phyloP scores from a whole-genome alignment of 2,113 vertebrate species.

The Nothoprocta perdicaria region DNA sequence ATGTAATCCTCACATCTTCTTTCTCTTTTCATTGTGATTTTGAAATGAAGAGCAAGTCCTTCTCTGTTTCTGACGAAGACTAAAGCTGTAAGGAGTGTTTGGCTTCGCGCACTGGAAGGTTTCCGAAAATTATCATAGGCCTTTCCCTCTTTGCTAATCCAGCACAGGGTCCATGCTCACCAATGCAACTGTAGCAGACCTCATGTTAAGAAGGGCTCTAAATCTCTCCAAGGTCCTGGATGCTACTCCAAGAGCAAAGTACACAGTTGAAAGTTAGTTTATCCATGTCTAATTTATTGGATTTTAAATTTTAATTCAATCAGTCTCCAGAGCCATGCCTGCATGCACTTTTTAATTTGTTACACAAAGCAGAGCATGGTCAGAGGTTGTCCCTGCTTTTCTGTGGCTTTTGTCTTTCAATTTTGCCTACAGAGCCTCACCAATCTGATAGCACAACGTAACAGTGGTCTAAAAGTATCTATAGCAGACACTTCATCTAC shows the following conservation, averaged over 20 bases:
- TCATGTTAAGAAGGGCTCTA: not conserved
- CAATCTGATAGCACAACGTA: not conserved
- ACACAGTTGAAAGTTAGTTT: not conserved
- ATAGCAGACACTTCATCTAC: not conserved
- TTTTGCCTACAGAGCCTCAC: not conserved
- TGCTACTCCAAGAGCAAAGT: not conserved
- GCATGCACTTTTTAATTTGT: not conserved
- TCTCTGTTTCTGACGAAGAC: not conserved
- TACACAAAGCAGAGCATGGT: not conserved
- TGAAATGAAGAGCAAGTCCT: not conserved
- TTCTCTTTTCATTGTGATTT: not conserved
- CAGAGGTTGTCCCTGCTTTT: not conserved
- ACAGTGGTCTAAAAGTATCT: not conserved
- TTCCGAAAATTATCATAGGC: not conserved
- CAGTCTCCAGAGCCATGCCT: not conserved
- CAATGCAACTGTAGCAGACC: not conserved
- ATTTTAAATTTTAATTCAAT: not conserved
- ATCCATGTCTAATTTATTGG: not conserved
- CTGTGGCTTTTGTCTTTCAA: not conserved
- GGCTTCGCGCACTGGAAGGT: accelerated
- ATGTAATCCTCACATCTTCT: not conserved
- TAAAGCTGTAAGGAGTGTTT: not conserved
- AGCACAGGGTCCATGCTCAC: not conserved
- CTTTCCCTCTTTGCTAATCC: not conserved
- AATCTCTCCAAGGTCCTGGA: not conserved